A percentile compares a stretch with the other conserved stretches of the same genome.
phyloP scores from a whole-genome alignment of 2,888 invertebrate species.

The Disparrhopalites patrizii region DNA sequence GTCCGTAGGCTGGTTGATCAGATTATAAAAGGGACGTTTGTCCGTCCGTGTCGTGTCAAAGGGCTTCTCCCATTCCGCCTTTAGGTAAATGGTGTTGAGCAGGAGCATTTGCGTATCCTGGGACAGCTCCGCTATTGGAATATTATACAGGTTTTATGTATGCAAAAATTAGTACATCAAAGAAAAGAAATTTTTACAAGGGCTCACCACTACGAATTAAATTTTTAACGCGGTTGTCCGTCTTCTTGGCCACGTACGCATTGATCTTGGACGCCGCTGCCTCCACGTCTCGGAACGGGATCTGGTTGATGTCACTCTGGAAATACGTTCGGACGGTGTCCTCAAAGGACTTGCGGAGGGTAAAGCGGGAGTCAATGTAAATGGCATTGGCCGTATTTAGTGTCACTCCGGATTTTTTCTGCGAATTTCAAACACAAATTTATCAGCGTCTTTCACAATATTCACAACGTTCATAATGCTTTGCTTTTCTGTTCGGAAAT shows the following conservation, averaged over 20 bases:
- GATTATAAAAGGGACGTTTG: background rate
- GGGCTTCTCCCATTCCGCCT: background rate
- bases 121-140: background rate
- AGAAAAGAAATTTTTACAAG: background rate
- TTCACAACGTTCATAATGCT: too few species aligned
- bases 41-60: conserved; percentile 4
- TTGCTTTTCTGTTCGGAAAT: too few species aligned
- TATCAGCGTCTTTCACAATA: background rate
- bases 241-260: background rate
- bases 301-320: background rate
- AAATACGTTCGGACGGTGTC: background rate
- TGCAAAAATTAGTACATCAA: background rate
- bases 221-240: background rate
- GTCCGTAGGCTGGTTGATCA: background rate
- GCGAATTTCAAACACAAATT: background rate
- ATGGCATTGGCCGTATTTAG: conserved; percentile 4
- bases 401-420: background rate
- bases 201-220: background rate
- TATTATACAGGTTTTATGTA: background rate
- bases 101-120: conserved; percentile 1
- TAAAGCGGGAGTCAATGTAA: background rate
- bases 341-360: background rate
- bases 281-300: background rate
- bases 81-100: conserved; percentile 18
- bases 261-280: background rate